A percentile compares a stretch with the other conserved stretches of the same genome.
Evolutionary conservation across 2,113 vertebrate species (phyloP).

Genomic region (Lagopus muta): DNA sequence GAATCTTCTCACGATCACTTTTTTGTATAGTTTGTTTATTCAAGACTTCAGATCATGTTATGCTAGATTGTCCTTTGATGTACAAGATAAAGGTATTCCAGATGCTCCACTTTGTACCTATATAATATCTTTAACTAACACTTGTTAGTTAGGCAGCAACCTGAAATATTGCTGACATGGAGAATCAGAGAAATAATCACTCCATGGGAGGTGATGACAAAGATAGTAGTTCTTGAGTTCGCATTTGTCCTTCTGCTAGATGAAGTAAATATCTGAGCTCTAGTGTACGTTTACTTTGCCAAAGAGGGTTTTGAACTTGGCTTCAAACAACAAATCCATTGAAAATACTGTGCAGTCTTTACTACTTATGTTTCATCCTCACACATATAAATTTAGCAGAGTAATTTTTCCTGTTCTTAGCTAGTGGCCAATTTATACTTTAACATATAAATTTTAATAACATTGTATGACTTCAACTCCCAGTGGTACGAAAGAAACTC

Average conservation of each 20-base stretch:
- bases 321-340: constrained; percentile 16
- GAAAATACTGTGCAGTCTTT: neutral
- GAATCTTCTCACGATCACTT: neutral
- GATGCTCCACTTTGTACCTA: neutral
- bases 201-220: neutral
- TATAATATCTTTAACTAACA: neutral
- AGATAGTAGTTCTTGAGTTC: neutral
- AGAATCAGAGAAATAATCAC: neutral
- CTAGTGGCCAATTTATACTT: neutral
- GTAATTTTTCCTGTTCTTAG: neutral
- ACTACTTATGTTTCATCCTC: neutral
- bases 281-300: constrained; percentile 15
- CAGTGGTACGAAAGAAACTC: neutral
- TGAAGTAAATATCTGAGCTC: constrained; percentile 46
- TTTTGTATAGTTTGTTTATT: neutral
- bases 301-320: constrained; percentile 1
- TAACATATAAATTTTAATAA: neutral
- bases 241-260: constrained; percentile 28
- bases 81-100: neutral
- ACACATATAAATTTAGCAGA: neutral
- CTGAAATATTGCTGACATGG: neutral
- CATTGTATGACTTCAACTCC: neutral
- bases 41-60: neutral
- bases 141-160: neutral
- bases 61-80: neutral